Base-by-base conservation (phyloP, 2,113 vertebrate species). In the Isurus oxyrinchus region DNA sequence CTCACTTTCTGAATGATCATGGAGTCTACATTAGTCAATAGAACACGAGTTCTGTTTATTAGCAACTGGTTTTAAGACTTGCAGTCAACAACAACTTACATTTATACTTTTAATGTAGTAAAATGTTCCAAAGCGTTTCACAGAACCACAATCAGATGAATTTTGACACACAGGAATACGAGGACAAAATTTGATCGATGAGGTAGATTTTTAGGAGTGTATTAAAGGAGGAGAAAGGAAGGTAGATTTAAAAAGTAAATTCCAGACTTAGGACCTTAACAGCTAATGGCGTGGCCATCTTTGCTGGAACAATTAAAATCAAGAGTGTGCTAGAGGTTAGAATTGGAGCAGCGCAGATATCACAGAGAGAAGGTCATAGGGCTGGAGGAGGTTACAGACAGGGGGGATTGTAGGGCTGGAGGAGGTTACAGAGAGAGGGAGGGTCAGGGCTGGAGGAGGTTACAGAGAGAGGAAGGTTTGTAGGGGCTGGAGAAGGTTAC, bases 1-100 rank as follows among this genome's bases (percentile, higher is more conserved):
- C 99, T 99, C 97, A 99, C 98, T 97, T 98, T 99, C 97, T 99
- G 99, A 95, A 99, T 93, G 3, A 97, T 98, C 99, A 99, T 99
- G 93, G 98, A 98, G 13, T 98, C 99, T 99, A 96, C 96, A 97
- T 95, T 23, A 72, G 57, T 23, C 61, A 25, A 23, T 53, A 57
- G 61, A 96, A 96, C 55, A 96, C 23, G 79, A 23, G 57, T 84
- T 69, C 25, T 44, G 19, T 95, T 93, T 61, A 35, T 93, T n/a
- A 94, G n/a, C 61, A 63, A 21, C 1, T 21, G 5, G 90, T 63
- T 63, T 61, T 35, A 93, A n/a, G 57, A 40, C 19, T 63, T 63
- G n/a, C 16, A 63, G 59, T 94, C 6, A 94, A 61, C 0, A 16
- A 61, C 11, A 63, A 0, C 88, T 40, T 94, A 19, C 16, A 40